Evolutionary conservation across 2,888 invertebrate genomes (phyloP).

Genomic region (Ctena decussata): DNA sequence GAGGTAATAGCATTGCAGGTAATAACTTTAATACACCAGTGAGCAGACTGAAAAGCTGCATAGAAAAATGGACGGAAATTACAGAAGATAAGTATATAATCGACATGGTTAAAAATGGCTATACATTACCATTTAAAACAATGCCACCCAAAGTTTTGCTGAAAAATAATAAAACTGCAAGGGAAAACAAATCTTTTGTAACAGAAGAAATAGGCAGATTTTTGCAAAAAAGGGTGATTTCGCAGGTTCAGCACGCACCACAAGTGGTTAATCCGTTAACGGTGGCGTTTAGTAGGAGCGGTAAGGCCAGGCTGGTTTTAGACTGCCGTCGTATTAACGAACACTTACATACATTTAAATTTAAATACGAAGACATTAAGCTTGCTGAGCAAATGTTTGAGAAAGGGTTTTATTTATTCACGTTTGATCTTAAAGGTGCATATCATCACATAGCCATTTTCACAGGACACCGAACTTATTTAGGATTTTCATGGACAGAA

Average conservation of each 20-base stretch:
- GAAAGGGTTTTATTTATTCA: constrained; percentile 26
- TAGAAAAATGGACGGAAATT: constrained; percentile 24
- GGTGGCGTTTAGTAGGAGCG: constrained; percentile 21
- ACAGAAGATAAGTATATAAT: constrained; percentile 6
- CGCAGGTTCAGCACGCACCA: neutral
- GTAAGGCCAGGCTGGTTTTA: constrained; percentile 15
- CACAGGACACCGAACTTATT: constrained; percentile 22
- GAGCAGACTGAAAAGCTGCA: neutral
- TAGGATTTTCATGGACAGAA: constrained; percentile 46
- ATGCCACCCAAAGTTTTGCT: neutral
- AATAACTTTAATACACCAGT: neutral
- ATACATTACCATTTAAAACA: constrained; percentile 17
- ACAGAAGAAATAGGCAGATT: neutral
- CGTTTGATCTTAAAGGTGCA: constrained; percentile 43
- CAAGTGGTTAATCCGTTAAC: constrained; percentile 22
- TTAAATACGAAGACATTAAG: constrained; percentile 38
- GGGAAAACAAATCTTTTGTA: constrained; percentile 19
- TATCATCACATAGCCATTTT: constrained; percentile 53
- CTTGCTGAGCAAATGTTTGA: constrained; percentile 29
- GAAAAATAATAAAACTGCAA: constrained; percentile 13
- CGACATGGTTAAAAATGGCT: constrained; percentile 12
- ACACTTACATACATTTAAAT: constrained; percentile 27
- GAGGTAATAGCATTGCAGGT: too few species aligned
- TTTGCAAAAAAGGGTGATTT: neutral
- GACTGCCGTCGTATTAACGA: constrained; percentile 26